These are phyloP conservation scores for Eristalis intricaria DNA, from an alignment of 2,888 invertebrate genomes.

Conservation along the genomic window DNA sequence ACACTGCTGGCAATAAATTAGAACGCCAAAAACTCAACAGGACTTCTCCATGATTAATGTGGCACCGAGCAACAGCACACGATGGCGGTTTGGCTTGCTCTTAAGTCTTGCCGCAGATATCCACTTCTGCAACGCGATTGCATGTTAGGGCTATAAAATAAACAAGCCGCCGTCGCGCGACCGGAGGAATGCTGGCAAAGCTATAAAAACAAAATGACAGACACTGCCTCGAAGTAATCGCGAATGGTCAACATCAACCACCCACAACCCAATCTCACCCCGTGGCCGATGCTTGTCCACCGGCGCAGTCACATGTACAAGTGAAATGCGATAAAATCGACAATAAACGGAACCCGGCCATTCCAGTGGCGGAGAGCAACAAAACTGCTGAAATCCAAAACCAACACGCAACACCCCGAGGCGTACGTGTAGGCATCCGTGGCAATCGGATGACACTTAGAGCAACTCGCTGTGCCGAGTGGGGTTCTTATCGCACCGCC, in stretches of 20 bases:
- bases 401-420: slow-evolving; percentile 39
- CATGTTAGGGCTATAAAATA: slow-evolving; percentile 47
- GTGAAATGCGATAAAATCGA: slow-evolving; percentile 50
- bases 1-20: slow-evolving; percentile 57
- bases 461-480: slow-evolving; percentile 14
- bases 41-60: slow-evolving; percentile 64
- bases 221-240: slow-evolving; percentile 52
- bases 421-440: slow-evolving; percentile 2
- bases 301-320: slow-evolving; percentile 1
- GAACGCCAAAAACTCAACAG: slow-evolving; percentile 64
- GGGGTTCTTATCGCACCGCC: slow-evolving; percentile 29
- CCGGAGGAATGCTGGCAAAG: slow-evolving; percentile 21
- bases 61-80: slow-evolving; percentile 16
- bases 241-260: slow-evolving; percentile 10
- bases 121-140: slow-evolving; percentile 22
- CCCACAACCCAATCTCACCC: neutral
- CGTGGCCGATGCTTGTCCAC: neutral
- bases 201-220: slow-evolving; percentile 55
- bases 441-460: slow-evolving; percentile 45
- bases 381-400: slow-evolving; percentile 48
- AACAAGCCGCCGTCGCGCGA: too few species aligned
- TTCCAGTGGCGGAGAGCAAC: slow-evolving; percentile 18
- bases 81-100: slow-evolving; percentile 5
- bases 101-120: slow-evolving; percentile 21
- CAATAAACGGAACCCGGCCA: slow-evolving; percentile 27